phyloP scores from a whole-genome alignment of 2,113 vertebrate species.

The Psilopogon haemacephalus region DNA sequence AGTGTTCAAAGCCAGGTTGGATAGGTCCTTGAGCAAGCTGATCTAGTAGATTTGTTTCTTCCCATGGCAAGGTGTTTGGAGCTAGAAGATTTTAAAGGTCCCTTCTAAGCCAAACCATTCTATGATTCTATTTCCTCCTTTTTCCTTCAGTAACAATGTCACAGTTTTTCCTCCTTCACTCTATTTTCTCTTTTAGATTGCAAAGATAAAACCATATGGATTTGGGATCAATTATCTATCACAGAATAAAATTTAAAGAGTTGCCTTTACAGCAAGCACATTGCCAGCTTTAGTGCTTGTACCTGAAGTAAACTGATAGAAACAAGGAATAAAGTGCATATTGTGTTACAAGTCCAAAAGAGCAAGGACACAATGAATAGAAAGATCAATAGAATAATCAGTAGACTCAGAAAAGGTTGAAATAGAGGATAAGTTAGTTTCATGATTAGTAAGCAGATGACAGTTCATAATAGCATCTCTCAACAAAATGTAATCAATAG shows the following conservation, averaged over 20 bases:
- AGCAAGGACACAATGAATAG: slow-evolving; percentile 32
- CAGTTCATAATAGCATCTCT: neutral
- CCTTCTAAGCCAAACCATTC: no score
- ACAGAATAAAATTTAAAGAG: neutral
- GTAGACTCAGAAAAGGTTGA: slow-evolving; percentile 40
- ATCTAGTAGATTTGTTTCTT: no score
- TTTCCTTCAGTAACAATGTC: neutral
- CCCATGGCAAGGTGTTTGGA: no score
- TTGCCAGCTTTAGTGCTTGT: neutral
- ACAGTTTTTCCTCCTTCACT: neutral
- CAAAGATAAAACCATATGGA: neutral
- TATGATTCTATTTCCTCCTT: neutral
- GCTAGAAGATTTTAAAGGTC: no score
- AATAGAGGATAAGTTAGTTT: slow-evolving; percentile 13
- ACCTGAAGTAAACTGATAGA: neutral
- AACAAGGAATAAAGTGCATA: slow-evolving; percentile 1
- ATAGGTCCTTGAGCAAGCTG: no score
- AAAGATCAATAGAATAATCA: slow-evolving; percentile 43
- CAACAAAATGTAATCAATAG: neutral
- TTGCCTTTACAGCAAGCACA: neutral
- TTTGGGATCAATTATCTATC: neutral
- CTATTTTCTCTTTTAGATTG: neutral
- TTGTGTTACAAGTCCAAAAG: slow-evolving; percentile 29
- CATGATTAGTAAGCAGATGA: slow-evolving; percentile 23
- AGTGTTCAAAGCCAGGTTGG: no score